Percentiles rank a stretch among this genome's conserved stretches.
Conservation (phyloP, 2,888 invertebrate species). For the Sphaerophoria taeniata region DNA sequence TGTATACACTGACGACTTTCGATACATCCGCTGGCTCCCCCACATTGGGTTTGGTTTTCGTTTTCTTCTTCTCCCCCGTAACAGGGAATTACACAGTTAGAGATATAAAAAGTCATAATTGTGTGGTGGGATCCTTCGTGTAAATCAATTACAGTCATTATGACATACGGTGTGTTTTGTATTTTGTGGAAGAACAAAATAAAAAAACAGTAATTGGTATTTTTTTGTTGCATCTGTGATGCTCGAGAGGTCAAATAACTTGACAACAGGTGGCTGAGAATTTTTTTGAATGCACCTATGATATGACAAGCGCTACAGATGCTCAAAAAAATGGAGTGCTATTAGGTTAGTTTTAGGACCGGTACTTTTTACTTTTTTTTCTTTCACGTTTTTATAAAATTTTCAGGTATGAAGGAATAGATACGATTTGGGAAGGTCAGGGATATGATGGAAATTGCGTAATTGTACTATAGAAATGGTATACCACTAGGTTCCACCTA, state of each 20-base stretch:
- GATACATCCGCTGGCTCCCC: constrained; percentile 53
- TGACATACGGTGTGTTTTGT: constrained; percentile 14
- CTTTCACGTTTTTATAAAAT: too few relatives aligned
- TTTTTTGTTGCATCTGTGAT: constrained; percentile 33
- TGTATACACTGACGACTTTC: constrained; percentile 18
- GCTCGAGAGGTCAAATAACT: constrained; percentile 15
- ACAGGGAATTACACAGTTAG: background rate
- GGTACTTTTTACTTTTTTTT: background rate
- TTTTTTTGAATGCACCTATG: background rate
- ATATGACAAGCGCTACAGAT: background rate
- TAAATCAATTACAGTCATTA: constrained; percentile 71
- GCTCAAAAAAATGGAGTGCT: background rate
- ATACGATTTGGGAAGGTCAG: too few relatives aligned
- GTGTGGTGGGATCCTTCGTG: constrained; percentile 62
- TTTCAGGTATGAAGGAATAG: too few relatives aligned
- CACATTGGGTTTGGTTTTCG: constrained; percentile 19
- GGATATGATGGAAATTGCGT: too few relatives aligned
- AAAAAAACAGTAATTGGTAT: constrained; percentile 7
- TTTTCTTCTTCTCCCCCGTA: constrained; percentile 40
- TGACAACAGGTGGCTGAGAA: constrained; percentile 28
- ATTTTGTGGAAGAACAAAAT: constrained; percentile 30
- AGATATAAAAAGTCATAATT: constrained; percentile 40
- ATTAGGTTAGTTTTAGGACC: background rate
- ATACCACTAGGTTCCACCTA: too few relatives aligned
- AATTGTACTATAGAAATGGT: too few relatives aligned